Evolutionary conservation across 2,797 vertebrate species (phyloP).

Genomic region (Threskiornis aethiopicus): DNA sequence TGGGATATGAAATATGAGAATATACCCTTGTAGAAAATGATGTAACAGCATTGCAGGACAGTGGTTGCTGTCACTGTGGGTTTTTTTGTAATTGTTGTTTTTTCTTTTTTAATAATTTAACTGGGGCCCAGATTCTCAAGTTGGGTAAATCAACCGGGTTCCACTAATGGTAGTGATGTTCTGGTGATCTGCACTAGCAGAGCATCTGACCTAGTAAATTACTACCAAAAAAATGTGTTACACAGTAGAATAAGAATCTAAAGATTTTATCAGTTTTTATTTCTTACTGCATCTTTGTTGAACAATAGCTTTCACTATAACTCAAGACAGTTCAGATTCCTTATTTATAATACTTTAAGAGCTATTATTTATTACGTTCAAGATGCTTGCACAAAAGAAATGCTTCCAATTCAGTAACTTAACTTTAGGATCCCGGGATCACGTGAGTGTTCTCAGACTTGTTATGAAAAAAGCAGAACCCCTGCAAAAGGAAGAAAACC

Average conservation of each 20-base stretch:
- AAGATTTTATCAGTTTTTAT: constrained; percentile 17
- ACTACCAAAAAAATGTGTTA: neutral
- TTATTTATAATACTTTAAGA: neutral
- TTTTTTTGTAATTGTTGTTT: neutral
- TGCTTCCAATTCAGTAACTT: neutral
- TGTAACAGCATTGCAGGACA: neutral
- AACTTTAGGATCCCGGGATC: neutral
- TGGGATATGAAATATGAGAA: neutral
- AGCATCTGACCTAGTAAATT: neutral
- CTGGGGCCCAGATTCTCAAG: neutral
- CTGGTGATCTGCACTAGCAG: neutral
- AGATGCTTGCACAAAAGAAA: neutral
- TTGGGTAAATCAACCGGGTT: neutral
- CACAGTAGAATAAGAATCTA: neutral
- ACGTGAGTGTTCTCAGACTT: neutral
- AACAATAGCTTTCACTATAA: constrained; percentile 3
- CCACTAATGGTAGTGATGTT: neutral
- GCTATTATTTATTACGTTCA: neutral
- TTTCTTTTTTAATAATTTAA: neutral
- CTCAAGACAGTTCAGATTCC: neutral
- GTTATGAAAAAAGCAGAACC: neutral
- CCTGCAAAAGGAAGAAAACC: neutral
- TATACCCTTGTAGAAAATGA: neutral
- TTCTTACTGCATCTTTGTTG: neutral
- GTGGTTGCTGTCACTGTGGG: neutral